A percentile compares a stretch with the other conserved stretches of the same genome.
Evolutionary conservation across 2,888 invertebrate species (phyloP).

Genomic region (Xylocampa areola): DNA sequence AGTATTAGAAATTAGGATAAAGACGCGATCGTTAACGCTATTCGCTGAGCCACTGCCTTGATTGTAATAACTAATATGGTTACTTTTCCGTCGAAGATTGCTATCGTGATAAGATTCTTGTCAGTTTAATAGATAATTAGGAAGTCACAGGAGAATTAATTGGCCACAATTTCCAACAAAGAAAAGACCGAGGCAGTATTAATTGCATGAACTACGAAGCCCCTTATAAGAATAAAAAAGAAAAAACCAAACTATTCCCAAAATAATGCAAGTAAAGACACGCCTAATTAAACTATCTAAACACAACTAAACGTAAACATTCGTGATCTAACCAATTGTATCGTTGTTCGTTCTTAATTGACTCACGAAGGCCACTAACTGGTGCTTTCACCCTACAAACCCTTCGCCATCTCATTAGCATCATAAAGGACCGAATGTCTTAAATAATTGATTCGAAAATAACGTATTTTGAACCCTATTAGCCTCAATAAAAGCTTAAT

Average conservation of each 20-base stretch:
- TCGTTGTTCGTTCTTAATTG: slow-evolving; percentile 24
- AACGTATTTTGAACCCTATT: slow-evolving; percentile 21
- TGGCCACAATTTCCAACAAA: no score
- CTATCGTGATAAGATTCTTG: no score
- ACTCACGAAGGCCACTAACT: slow-evolving; percentile 23
- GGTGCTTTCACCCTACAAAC: slow-evolving; percentile 49
- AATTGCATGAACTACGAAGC: no score
- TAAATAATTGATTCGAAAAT: background rate
- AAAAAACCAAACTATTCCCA: background rate
- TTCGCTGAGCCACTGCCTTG: no score
- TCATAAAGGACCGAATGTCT: slow-evolving; percentile 48
- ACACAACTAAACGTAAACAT: slow-evolving; percentile 22
- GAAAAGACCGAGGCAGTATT: no score
- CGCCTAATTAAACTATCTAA: slow-evolving; percentile 11
- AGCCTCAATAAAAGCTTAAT: background rate
- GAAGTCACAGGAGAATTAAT: no score
- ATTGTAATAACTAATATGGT: no score
- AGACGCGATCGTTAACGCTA: no score
- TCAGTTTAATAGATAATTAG: no score
- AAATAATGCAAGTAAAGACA: background rate
- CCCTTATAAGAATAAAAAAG: background rate
- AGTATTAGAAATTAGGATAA: no score
- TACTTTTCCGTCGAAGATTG: no score
- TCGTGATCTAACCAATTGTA: slow-evolving; percentile 21
- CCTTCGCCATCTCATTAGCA: slow-evolving; percentile 61